Conservation (phyloP, 1,140 invertebrate genomes). For the Muscidifurax raptorellus region DNA sequence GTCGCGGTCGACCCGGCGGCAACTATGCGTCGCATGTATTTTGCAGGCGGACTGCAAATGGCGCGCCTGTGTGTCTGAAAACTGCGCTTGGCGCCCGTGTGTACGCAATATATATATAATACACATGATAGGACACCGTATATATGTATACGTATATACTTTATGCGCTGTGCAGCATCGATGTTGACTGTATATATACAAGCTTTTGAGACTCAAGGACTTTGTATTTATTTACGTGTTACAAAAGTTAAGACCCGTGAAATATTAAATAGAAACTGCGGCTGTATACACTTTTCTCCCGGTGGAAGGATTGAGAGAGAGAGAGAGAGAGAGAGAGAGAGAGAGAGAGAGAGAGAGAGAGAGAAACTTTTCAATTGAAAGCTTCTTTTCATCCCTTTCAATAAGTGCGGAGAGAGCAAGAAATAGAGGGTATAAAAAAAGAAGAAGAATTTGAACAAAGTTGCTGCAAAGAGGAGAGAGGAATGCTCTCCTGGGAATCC, state of each 20-base stretch:
- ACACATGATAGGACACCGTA: too few relatives aligned
- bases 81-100: too few relatives aligned
- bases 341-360: neutral
- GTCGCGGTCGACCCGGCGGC: neutral
- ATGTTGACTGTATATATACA: too few relatives aligned
- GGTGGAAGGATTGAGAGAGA: neutral
- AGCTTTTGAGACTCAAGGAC: too few relatives aligned
- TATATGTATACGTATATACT: too few relatives aligned
- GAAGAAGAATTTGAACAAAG: slow-evolving; percentile 12
- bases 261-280: neutral
- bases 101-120: too few relatives aligned
- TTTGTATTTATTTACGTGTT: neutral
- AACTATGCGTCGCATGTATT: neutral
- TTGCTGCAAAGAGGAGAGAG: neutral
- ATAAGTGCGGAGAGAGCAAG: neutral
- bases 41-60: neutral
- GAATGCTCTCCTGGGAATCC: slow-evolving; percentile 21
- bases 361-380: slow-evolving; percentile 39
- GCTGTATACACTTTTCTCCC: neutral
- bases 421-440: neutral
- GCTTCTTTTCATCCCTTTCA: slow-evolving; percentile 14
- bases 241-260: neutral
- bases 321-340: slow-evolving; percentile 1
- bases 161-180: too few relatives aligned
- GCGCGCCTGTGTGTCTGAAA: too few relatives aligned